A percentile compares a stretch with the other conserved stretches of the same genome.
phyloP scores from a whole-genome alignment of 2,888 invertebrate species.

The Ditylenchus weischeri region DNA sequence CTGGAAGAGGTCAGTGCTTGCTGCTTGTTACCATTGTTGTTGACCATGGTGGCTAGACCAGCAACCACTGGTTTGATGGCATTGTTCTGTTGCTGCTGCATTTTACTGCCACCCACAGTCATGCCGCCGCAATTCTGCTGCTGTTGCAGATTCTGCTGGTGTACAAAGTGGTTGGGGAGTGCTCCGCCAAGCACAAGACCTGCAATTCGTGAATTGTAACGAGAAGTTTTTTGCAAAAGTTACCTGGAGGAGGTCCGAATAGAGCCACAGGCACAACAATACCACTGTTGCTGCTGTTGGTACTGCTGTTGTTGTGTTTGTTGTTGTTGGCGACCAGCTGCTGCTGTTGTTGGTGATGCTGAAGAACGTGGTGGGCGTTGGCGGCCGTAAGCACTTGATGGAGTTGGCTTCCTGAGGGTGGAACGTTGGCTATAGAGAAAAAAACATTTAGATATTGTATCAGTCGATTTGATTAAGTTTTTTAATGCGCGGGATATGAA shows the following conservation, averaged over 20 bases:
- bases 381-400: slow-evolving; percentile 3
- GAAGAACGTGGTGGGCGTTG: background rate
- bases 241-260: no score
- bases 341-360: background rate
- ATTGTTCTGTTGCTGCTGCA: background rate
- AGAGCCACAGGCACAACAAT: background rate
- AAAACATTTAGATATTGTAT: no score
- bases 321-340: background rate
- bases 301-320: background rate
- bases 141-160: background rate
- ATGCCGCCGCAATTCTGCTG: background rate
- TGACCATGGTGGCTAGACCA: slow-evolving; percentile 14
- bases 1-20: slow-evolving; percentile 9
- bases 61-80: slow-evolving; percentile 2
- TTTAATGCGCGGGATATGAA: no score
- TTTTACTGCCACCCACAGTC: background rate
- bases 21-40: background rate
- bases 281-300: slow-evolving; percentile 6
- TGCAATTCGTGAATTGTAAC: no score
- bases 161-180: background rate
- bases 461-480: no score
- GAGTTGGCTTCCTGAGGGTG: background rate
- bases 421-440: background rate
- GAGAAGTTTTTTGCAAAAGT: no score
- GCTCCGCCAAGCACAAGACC: slow-evolving; percentile 1